These are phyloP conservation scores for Stenoptilia bipunctidactyla DNA, from an alignment of 2,888 invertebrate species.

Conservation along the genomic window DNA sequence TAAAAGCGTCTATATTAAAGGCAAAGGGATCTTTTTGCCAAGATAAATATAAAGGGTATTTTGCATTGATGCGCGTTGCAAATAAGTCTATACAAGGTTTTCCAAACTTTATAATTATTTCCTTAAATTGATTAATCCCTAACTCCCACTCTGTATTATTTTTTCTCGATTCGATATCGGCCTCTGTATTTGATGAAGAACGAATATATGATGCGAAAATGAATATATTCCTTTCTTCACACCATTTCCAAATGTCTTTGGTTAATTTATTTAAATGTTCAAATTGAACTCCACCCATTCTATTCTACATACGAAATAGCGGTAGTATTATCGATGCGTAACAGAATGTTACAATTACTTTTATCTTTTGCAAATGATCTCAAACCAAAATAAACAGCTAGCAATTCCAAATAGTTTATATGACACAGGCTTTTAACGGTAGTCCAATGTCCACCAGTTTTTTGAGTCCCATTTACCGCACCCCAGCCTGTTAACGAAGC, in stretches of 20 bases:
- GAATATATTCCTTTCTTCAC: too few species aligned
- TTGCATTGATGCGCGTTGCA: too few species aligned
- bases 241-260: conserved; percentile 9
- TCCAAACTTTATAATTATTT: neutral
- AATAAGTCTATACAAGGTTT: neutral
- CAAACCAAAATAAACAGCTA: too few species aligned
- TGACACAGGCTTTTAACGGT: too few species aligned
- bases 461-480: neutral
- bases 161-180: conserved; percentile 5
- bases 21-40: conserved; percentile 9
- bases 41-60: conserved; percentile 3
- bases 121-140: neutral
- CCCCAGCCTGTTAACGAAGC: conserved; percentile 6
- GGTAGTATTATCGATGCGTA: conserved; percentile 8
- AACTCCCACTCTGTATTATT: conserved; percentile 4
- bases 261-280: conserved; percentile 7
- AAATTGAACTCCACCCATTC: conserved; percentile 11
- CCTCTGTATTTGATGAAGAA: too few species aligned
- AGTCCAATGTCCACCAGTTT: conserved; percentile 2
- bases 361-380: too few species aligned
- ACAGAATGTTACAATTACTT: too few species aligned
- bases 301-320: conserved; percentile 11
- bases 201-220: too few species aligned
- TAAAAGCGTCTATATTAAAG: conserved; percentile 7
- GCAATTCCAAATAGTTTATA: too few species aligned